A percentile compares a stretch with the other conserved stretches of the same genome.
These are phyloP conservation scores for Protobothrops flavoviridis DNA, from an alignment of 2,113 vertebrate genomes.

Conservation along the genomic window DNA sequence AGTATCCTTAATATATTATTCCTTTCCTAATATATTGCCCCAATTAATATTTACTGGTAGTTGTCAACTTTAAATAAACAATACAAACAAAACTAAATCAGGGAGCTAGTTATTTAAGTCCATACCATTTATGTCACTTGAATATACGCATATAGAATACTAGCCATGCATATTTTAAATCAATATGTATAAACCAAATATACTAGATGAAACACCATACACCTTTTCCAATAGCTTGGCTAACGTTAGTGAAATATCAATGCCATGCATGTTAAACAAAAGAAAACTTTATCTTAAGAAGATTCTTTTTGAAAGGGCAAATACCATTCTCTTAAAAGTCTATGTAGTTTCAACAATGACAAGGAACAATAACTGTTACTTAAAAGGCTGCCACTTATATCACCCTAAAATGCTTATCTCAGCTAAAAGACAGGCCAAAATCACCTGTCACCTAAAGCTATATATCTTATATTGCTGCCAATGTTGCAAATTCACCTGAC, in stretches of 20 bases:
- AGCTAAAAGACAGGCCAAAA: background rate
- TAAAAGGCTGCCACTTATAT: background rate
- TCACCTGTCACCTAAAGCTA: background rate
- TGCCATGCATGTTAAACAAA: background rate
- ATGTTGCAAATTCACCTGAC: slow-evolving; percentile 4
- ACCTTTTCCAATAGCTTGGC: background rate
- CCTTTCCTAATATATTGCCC: background rate
- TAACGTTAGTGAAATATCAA: slow-evolving; percentile 11
- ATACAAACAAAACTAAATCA: background rate
- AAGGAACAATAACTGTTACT: background rate
- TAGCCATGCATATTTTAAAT: background rate
- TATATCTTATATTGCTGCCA: background rate
- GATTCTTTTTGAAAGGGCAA: slow-evolving; percentile 19
- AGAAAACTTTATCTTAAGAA: background rate
- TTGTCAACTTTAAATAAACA: background rate
- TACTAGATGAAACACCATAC: background rate
- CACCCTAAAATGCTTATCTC: background rate
- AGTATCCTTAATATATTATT: background rate
- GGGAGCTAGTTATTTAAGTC: background rate
- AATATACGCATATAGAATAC: background rate
- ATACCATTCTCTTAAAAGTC: slow-evolving; percentile 17
- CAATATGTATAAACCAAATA: background rate
- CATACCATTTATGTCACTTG: background rate
- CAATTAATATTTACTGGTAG: background rate
- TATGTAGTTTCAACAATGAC: slow-evolving; percentile 26